Percentiles rank a stretch among this genome's conserved stretches.
phyloP scores from a whole-genome alignment of 2,888 invertebrate species.

The Eucera pruinosa region DNA sequence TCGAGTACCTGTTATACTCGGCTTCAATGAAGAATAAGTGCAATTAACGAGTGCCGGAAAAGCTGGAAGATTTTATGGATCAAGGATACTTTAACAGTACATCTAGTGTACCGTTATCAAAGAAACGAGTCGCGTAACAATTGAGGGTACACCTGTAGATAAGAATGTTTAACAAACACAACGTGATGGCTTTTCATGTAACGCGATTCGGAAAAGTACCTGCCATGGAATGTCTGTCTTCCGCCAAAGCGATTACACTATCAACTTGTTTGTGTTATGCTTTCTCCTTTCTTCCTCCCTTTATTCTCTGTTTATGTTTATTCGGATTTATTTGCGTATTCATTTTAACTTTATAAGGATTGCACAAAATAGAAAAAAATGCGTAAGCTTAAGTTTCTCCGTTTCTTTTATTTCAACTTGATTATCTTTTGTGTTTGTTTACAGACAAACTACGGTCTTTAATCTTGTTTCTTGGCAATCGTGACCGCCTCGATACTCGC shows the following conservation, averaged over 20 bases:
- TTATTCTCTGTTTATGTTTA: background rate
- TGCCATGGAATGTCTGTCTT: constrained; percentile 16
- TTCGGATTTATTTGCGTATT: background rate
- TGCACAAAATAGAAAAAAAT: background rate
- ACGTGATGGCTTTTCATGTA: background rate
- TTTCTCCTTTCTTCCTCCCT: background rate
- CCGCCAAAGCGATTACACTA: constrained; percentile 13
- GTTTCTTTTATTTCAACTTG: background rate
- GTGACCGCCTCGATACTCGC: background rate
- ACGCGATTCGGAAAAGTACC: constrained; percentile 8
- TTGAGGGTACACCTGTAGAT: constrained; percentile 18
- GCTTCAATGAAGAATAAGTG: background rate
- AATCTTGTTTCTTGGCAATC: constrained; percentile 25
- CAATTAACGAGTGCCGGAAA: background rate
- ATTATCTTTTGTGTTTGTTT: constrained; percentile 26
- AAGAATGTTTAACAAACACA: constrained; percentile 31
- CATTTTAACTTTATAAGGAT: no score
- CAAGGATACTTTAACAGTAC: no score
- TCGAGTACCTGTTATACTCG: background rate
- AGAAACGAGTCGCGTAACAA: background rate
- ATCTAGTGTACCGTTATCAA: constrained; percentile 25
- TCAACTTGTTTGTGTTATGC: background rate
- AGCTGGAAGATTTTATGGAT: background rate
- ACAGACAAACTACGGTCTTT: background rate
- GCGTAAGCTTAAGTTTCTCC: background rate